These are phyloP conservation scores for Aplodontia rufa DNA, from an alignment of 2,113 vertebrate genomes.

Conservation along the genomic window DNA sequence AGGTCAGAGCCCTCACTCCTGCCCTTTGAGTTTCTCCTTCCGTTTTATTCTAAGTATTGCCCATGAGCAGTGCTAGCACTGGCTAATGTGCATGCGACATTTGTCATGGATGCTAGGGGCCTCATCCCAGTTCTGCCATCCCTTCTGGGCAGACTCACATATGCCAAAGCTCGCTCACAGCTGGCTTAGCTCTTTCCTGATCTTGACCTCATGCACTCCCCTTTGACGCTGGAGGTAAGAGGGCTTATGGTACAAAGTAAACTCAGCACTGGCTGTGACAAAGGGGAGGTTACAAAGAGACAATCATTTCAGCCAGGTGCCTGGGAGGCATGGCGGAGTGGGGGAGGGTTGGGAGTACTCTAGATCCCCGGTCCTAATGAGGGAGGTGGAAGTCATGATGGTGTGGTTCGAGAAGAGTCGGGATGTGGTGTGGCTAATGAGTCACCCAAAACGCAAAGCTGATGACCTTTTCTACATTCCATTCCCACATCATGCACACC, in stretches of 20 bases:
- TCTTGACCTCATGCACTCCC: rapidly evolving
- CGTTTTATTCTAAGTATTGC: not conserved
- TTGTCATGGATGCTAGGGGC: not conserved
- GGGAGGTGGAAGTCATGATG: too few species aligned
- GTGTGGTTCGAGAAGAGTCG: not conserved
- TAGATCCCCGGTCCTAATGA: rapidly evolving
- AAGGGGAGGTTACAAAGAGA: not conserved
- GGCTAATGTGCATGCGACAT: too few species aligned
- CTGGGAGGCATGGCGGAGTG: rapidly evolving
- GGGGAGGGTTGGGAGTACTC: not conserved
- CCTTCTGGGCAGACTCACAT: not conserved
- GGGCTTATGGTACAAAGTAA: not conserved
- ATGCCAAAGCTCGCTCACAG: not conserved
- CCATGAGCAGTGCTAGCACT: not conserved
- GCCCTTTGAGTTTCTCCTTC: not conserved
- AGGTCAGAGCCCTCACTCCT: not conserved
- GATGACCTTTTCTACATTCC: too few species aligned
- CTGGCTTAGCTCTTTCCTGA: not conserved
- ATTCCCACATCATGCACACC: not conserved
- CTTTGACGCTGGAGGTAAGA: not conserved
- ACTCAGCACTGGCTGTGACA: not conserved
- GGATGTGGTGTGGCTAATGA: rapidly evolving
- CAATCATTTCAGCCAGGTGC: too few species aligned
- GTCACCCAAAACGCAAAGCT: not conserved
- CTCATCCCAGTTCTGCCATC: not conserved